Percentiles rank a stretch among this genome's conserved stretches.
Conservation (phyloP, 2,113 vertebrate species). For the Alaudala cheleensis region DNA sequence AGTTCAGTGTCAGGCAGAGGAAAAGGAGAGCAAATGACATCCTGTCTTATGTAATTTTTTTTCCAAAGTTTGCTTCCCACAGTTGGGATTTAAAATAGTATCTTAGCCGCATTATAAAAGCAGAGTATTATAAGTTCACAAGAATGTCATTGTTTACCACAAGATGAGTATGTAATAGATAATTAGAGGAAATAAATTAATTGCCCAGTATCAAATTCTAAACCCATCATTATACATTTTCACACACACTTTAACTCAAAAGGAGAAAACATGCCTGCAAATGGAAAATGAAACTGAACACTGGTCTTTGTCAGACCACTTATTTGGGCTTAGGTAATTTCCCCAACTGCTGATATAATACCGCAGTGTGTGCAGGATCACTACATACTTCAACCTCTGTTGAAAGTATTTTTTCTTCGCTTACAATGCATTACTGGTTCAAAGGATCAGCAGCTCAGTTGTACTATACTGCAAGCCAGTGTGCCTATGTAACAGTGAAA, state of each 20-base stretch:
- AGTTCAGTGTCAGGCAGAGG: conserved; percentile 28
- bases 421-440: neutral
- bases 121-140: neutral
- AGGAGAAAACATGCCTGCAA: neutral
- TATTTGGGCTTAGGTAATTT: neutral
- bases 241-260: neutral
- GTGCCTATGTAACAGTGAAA: neutral
- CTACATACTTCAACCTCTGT: neutral
- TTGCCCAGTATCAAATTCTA: neutral
- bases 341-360: neutral
- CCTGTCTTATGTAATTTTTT: conserved; percentile 12
- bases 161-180: neutral
- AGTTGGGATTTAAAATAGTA: conserved; percentile 39
- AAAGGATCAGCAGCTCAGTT: neutral
- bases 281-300: neutral
- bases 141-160: neutral
- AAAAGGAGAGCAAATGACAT: conserved; percentile 44
- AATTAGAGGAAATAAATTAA: neutral
- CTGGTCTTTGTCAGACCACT: neutral
- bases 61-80: conserved; percentile 44
- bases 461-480: neutral
- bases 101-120: neutral
- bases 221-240: neutral
- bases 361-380: rapidly evolving
- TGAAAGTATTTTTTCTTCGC: neutral